Evolutionary conservation across 2,113 vertebrate species (phyloP), one percentile per base, ranked within the genome.

Genomic region (Solea solea): DNA sequence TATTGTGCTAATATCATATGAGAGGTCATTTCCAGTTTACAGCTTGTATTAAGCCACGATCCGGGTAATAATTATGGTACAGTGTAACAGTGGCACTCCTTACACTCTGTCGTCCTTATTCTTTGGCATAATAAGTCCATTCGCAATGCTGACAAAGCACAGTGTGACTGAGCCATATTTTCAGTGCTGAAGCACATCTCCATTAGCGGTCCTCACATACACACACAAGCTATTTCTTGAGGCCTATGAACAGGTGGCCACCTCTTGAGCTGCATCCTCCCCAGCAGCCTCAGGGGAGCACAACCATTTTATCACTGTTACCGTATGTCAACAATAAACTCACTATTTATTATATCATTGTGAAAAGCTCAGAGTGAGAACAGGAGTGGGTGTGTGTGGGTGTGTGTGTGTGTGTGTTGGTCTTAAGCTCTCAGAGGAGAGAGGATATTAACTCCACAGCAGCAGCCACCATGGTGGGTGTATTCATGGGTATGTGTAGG

Each of bases 401-500:
- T 64, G 72, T 69, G 44, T 45, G 41, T 27, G 58, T 51, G 57
- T 44, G 72, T 41, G 44, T 39, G 56, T 4, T 60, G 61, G 34
- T 66, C 67, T 73, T 71, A 74, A 74, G 44, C 71, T 67, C 86
- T 82, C 68, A 77, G 73, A 78, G 74, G 81, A 71, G 52, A 49
- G 69, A 89, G 86, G 86, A 86, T 90, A 89, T 91, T 87, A 90
- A 88, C 75, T 90, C 61, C 53, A 75, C 49, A 72, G 60, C 21
- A 25, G 64, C 12, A 41, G 69, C 51, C 9, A 45, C 79, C 82
- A 67, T 63, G 75, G 82, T 64, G 75, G 50, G 64, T 40, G 54
- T 74, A 53, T 78, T 49, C 54, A 48, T 69, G 63, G 48, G 56
- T 48, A 8, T 63, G 55, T 39, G 49, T n/a, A 70, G 66, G 66